Conservation (phyloP, 1,140 invertebrate genomes). For the Atta texana region DNA sequence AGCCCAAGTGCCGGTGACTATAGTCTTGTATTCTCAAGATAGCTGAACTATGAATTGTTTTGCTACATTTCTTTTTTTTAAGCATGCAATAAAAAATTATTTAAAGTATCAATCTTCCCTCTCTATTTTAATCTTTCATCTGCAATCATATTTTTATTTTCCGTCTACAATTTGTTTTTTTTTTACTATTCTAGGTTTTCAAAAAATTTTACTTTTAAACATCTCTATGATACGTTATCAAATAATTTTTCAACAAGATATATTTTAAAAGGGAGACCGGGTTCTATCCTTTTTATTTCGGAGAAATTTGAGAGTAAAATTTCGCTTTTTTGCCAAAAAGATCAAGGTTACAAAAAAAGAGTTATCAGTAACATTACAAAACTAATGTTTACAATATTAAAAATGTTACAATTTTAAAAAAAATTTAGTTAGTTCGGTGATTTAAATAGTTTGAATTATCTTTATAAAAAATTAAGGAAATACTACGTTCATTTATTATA, state of each 20-base stretch:
- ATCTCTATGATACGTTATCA: no score
- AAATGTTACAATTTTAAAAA: background rate
- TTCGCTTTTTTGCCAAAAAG: no score
- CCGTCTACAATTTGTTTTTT: no score
- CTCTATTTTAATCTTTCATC: no score
- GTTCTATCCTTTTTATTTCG: no score
- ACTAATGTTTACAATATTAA: background rate
- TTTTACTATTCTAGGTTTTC: no score
- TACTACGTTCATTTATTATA: background rate
- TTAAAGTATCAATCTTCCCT: background rate
- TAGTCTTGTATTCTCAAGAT: background rate
- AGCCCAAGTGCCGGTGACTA: background rate
- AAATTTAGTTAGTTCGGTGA: background rate
- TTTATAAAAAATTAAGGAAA: background rate
- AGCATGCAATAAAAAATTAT: background rate
- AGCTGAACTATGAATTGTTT: background rate
- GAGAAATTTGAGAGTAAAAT: no score
- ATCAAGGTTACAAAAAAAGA: no score
- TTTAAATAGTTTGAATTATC: background rate
- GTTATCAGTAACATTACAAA: background rate
- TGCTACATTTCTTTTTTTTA: background rate
- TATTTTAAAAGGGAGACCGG: no score
- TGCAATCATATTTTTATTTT: no score
- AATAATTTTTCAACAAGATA: no score
- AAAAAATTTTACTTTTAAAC: no score